A percentile compares a stretch with the other conserved stretches of the same genome.
phyloP scores from a whole-genome alignment of 2,113 vertebrate genomes.

The Dissostichus mawsoni region DNA sequence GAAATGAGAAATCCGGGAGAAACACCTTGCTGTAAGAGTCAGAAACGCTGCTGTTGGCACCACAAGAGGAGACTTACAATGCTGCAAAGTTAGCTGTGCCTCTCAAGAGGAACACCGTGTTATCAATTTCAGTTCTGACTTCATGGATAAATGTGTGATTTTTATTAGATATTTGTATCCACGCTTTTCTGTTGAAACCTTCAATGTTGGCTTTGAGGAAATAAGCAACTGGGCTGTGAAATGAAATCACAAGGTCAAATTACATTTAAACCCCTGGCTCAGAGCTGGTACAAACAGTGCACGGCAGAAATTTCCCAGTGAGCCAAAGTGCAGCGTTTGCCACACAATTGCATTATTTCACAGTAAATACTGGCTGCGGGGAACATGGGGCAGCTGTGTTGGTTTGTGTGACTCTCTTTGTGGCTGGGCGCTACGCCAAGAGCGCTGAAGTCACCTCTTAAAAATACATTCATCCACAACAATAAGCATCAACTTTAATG shows the following conservation, averaged over 20 bases:
- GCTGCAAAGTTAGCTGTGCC: background rate
- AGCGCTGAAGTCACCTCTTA: conserved; percentile 25
- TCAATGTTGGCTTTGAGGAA: background rate
- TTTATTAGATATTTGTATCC: background rate
- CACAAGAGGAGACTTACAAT: background rate
- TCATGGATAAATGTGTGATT: background rate
- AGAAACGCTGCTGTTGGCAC: background rate
- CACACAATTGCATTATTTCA: conserved; percentile 38
- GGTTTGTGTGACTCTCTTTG: background rate
- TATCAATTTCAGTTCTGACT: background rate
- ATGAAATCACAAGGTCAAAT: conserved; percentile 47
- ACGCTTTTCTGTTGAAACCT: background rate
- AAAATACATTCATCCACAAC: conserved; percentile 11
- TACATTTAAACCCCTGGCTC: conserved; percentile 29
- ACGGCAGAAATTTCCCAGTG: background rate
- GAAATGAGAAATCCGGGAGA: background rate
- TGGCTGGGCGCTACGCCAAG: conserved; percentile 6
- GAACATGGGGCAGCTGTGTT: conserved; percentile 4
- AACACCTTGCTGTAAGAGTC: background rate
- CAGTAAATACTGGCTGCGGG: conserved; percentile 16
- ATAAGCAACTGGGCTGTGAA: background rate
- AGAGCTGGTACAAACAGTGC: background rate
- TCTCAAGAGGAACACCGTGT: background rate
- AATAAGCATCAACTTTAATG: conserved; percentile 5
- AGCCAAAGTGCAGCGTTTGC: conserved; percentile 19